These are phyloP conservation scores for Aphidius ervi DNA, from an alignment of 1,140 invertebrate species.

Conservation along the genomic window DNA sequence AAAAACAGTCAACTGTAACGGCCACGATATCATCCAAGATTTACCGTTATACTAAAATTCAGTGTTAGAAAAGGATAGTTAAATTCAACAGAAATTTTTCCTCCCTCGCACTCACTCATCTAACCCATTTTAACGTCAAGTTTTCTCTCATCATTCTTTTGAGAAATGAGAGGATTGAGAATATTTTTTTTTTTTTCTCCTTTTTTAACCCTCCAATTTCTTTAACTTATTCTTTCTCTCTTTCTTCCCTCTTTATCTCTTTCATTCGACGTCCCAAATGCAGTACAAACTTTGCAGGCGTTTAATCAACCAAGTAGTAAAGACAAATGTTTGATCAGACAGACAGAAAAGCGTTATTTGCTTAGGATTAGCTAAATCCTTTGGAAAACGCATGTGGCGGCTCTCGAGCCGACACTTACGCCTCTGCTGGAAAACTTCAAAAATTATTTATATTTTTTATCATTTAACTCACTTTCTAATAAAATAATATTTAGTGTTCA, in stretches of 20 bases:
- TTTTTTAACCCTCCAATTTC: no score
- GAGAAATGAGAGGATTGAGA: no score
- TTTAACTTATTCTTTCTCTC: not conserved
- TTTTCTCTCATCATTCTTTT: not conserved
- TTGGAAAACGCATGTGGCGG: conserved; percentile 18
- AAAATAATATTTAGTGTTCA: no score
- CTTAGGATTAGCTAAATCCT: conserved; percentile 37
- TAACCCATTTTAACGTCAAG: not conserved
- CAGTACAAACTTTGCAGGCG: conserved; percentile 34
- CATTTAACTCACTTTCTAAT: no score
- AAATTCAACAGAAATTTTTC: not conserved
- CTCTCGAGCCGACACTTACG: no score
- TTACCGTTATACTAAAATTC: conserved; percentile 22
- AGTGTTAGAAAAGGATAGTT: not conserved
- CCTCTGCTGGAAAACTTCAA: no score
- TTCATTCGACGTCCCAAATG: not conserved
- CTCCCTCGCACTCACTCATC: not conserved
- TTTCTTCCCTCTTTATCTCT: conserved; percentile 6
- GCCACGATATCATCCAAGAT: conserved; percentile 24
- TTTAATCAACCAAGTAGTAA: conserved; percentile 44
- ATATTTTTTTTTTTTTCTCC: no score
- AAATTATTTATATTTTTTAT: no score
- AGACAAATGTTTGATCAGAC: conserved; percentile 46
- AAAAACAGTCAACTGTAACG: conserved; percentile 21
- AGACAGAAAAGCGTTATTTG: conserved; percentile 31